These are phyloP conservation scores for Acanthosoma haemorrhoidale DNA, from an alignment of 2,888 invertebrate genomes.

Conservation along the genomic window DNA sequence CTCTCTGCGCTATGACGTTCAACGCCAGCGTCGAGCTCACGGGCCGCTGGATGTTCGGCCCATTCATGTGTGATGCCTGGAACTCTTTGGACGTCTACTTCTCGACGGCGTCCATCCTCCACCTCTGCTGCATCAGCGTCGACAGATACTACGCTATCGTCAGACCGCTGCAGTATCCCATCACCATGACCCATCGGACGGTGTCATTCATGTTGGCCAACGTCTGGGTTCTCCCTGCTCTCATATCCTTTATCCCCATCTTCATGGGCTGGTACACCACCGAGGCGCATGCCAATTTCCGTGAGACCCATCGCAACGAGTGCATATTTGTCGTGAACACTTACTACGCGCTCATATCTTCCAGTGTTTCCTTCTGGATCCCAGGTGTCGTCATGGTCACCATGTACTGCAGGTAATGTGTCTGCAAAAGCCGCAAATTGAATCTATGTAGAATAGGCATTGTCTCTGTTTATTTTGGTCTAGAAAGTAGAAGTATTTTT, in stretches of 20 bases:
- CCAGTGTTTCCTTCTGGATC: slow-evolving; percentile 88
- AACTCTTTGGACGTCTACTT: slow-evolving; percentile 92
- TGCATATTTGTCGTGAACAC: slow-evolving; percentile 82
- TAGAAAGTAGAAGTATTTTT: no score
- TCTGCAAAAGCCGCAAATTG: no score
- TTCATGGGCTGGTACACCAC: slow-evolving; percentile 66
- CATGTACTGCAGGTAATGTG: slow-evolving; percentile 60
- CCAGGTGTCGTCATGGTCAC: slow-evolving; percentile 87
- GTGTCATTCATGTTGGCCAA: slow-evolving; percentile 53
- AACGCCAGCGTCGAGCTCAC: slow-evolving; percentile 83
- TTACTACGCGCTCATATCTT: slow-evolving; percentile 81
- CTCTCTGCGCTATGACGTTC: slow-evolving; percentile 86
- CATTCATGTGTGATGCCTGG: slow-evolving; percentile 89
- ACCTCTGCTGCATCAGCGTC: slow-evolving; percentile 89
- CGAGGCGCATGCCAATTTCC: slow-evolving; percentile 53
- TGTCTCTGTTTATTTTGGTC: no score
- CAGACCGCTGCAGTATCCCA: slow-evolving; percentile 83
- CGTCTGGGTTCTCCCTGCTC: slow-evolving; percentile 56
- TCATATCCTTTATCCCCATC: slow-evolving; percentile 61
- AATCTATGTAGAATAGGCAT: no score
- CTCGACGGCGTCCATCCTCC: slow-evolving; percentile 84
- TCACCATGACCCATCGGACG: slow-evolving; percentile 80
- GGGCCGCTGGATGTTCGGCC: slow-evolving; percentile 82
- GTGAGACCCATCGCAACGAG: slow-evolving; percentile 61
- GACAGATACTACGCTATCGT: slow-evolving; percentile 90